Evolutionary conservation across 2,888 invertebrate genomes (phyloP), one percentile per base, ranked within the genome.

Genomic region (Hemithea aestivaria): DNA sequence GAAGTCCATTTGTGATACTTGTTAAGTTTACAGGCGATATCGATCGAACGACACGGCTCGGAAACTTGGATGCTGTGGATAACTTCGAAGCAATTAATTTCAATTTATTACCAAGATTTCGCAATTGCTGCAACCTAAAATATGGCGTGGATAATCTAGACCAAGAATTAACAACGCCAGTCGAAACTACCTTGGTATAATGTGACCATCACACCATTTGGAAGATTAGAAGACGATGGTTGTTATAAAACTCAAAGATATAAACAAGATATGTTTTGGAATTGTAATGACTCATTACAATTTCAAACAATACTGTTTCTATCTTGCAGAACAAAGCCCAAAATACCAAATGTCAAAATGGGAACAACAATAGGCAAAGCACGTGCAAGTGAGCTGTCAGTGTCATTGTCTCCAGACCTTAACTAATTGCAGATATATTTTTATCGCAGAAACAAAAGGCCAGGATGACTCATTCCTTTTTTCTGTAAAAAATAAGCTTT

Each of bases 401-500:
- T 45, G 28, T 35, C 44, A 38, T 48, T 49, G 44, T 49, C 16
- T 35, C 40, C 29, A 45, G 36, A 45, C 44, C 46, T 8, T 46
- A 54, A 59, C 48, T 56, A 56, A 60, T 55, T 55, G 46, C 52
- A 39, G 48, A 40, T 52, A 40, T 48, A 56, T 52, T 57, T 48
- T 47, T 51, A 48, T 39, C 22, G 33, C 21, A 31, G 40, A 53
- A 52, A 53, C 45, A 39, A 43, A 51, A 48, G 49, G 35, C 27
- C 30, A 43, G 45, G 40, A 35, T 43, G 46, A 48, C 37, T 31
- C 37, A 36, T 48, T 45, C 40, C 34, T 45, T 58, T 57, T 58
- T 59, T 60, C 49, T 46, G 51, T 51, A 60, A 65, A 70, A 62
- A 66, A 68, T 62, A 64, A 66, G 64, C 70, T 74, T 72, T 76